Evolutionary conservation across 2,888 invertebrate species (phyloP).

Genomic region (Lithodes maja): DNA sequence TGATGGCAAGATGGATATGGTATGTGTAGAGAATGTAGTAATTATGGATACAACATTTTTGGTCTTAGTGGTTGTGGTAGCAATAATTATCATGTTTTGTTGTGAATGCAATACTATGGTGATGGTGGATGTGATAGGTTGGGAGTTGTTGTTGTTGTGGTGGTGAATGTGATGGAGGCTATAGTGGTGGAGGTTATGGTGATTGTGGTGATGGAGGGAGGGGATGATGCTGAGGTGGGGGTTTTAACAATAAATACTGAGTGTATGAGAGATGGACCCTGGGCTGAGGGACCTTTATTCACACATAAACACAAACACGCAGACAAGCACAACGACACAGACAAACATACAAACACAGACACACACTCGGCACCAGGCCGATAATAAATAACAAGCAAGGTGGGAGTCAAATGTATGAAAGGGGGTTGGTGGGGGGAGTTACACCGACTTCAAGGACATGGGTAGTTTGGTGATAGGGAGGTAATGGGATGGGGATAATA

Average conservation of each 20-base stretch:
- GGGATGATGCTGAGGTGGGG: conserved; percentile 1
- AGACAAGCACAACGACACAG: not conserved
- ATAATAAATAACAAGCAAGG: not conserved
- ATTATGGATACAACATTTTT: no score
- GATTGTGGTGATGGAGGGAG: not conserved
- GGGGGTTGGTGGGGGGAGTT: no score
- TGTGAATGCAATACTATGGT: not conserved
- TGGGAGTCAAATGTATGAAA: not conserved
- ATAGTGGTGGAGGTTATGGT: not conserved
- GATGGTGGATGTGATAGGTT: not conserved
- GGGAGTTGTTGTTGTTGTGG: not conserved
- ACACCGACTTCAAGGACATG: no score
- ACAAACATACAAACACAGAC: not conserved
- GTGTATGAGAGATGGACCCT: conserved; percentile 19
- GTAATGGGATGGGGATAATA: no score
- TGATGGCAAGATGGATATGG: no score
- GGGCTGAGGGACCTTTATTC: not conserved
- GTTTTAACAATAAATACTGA: conserved; percentile 4
- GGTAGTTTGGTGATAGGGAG: no score
- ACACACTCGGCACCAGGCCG: not conserved
- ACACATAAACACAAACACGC: conserved; percentile 3
- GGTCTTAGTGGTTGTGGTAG: no score
- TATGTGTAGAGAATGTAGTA: no score
- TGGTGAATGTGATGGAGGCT: not conserved
- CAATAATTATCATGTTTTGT: not conserved